Conservation (phyloP, 2,888 invertebrate genomes). For the Amphipyra tragopoginis region DNA sequence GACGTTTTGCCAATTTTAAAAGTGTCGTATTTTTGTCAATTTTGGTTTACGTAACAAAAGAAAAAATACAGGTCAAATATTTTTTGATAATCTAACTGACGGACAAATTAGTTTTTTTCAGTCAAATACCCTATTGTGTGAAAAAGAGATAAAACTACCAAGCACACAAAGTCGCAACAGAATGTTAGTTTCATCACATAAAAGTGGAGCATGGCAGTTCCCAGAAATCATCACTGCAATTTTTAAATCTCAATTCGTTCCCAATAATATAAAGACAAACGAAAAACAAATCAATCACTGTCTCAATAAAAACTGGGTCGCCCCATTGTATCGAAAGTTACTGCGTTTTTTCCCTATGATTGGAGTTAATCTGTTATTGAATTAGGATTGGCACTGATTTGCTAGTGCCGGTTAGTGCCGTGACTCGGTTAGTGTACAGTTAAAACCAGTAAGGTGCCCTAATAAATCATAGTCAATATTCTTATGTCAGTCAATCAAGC, state of each 20-base stretch:
- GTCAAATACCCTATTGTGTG: no score
- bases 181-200: no score
- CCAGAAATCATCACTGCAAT: constrained; percentile 1
- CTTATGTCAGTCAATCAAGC: constrained; percentile 21
- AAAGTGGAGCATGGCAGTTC: no score
- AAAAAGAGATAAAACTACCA: no score
- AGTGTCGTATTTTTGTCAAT: no score
- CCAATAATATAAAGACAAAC: constrained; percentile 25
- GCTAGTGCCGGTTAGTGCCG: constrained; percentile 20
- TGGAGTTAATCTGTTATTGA: constrained; percentile 53
- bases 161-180: no score
- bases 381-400: constrained; percentile 51
- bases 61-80: no score
- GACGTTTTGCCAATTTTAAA: no score
- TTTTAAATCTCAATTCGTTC: constrained; percentile 23
- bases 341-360: constrained; percentile 28
- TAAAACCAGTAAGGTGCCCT: constrained; percentile 35
- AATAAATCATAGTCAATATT: constrained; percentile 16
- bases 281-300: constrained; percentile 49
- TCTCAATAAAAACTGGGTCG: constrained; percentile 45
- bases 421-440: constrained; percentile 44
- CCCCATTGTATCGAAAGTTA: constrained; percentile 45
- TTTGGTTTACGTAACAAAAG: no score
- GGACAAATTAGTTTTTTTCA: no score
- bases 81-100: no score